phyloP scores from a whole-genome alignment of 2,113 vertebrate species.

The mouse (Mus musculus) region GRCm39 chr4:57611001-57611500 shows the following conservation, averaged over 20 bases:
- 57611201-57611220: background rate
- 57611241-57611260: background rate
- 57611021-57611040: background rate
- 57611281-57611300: background rate
- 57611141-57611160: background rate
- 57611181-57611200: background rate
- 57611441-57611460: background rate
- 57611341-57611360: background rate
- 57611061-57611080: background rate
- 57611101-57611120: background rate
- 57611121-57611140: background rate
- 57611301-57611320: background rate
- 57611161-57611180: background rate
- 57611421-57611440: background rate
- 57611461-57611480: background rate
- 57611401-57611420: background rate
- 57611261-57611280: background rate
- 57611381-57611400: background rate
- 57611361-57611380: background rate
- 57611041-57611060: background rate
- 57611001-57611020: background rate
- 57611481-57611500: constrained; percentile 27
- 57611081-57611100: background rate
- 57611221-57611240: background rate
- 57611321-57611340: background rate